Base-by-base conservation (phyloP, 2,797 vertebrate species). In the Selene dorsalis region DNA sequence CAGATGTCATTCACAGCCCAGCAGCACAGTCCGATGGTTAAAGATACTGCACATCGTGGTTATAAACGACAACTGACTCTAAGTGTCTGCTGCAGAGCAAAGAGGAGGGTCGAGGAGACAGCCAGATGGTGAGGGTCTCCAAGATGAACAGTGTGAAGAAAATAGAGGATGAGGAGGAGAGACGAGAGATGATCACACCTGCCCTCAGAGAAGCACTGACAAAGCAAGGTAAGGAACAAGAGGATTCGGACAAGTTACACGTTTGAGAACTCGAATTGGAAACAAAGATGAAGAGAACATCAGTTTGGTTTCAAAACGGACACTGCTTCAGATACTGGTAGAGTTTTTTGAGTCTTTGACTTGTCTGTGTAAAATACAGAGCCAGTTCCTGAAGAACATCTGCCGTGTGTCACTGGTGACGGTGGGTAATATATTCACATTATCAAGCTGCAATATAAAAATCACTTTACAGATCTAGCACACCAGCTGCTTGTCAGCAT, bases 151-250 rank as follows among this genome's bases (percentile, higher is more conserved):
- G 69, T 1, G 56, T 84, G 86, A 93, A 84, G 80, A 94, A 89
- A 84, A 76, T 14, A 20, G 90, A 87, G 57, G 85, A 92, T 41
- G 93, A 91, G 53, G 82, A 47, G n/a, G 96, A 95, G 50, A 87
- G 87, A 74, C 93, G 97, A 85, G 96, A 98, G 84, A 98, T 99
- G 97, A 96, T 99, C 79, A 99, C 97, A 0, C 95, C 96, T 0
- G 94, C 96, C 26, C 95, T 99, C 18, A 95, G 96, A 77, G 94
- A 96, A 8, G 95, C 96, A 0, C 96, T 99, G n/a, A 96, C 96
- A 2, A 98, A 97, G 60, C 97, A 99, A 98, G 98, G 98, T 99
- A 92, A 80, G 85, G 45, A 45, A 39, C 41, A 26, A 17, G 0
- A 0, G 2, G 3, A 22, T 47, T 57, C 41, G 0, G 0, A 56